Evolutionary conservation across 2,113 vertebrate genomes (phyloP), one percentile per base, ranked within the genome.

Genomic region (Vulpes ferrilata): DNA sequence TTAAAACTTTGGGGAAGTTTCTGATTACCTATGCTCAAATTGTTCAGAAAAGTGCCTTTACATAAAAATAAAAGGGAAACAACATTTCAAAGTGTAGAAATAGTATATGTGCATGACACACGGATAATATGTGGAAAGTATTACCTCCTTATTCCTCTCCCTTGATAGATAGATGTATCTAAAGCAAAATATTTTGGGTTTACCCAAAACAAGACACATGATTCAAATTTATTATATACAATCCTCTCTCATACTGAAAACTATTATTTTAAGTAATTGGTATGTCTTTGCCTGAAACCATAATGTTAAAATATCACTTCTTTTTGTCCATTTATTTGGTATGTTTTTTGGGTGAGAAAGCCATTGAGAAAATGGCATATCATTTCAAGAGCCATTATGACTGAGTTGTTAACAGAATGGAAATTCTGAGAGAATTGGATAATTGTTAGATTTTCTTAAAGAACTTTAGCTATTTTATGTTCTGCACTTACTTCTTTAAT

Each of bases 11-110:
- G 11, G 11, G 32, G 5, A 88, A 2, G 1, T 59, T 93, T 7
- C 4, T 57, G 22, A 15, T 69, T 69, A 71, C 60, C 27, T 81
- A 16, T 84, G 69, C 83, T 94, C 35, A 90, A 59, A 81, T 32
- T 85, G 4, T 27, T 57, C 55, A 87, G 25, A 67, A 93, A 89
- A 97, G 7, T 12, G 32, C 2, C 8, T 91, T 85, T 81, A 81
- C 35, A 59, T 85, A 96, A 91, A 91, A 93, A 88, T 19, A 78
- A 88, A 96, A 88, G 2, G 32, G 23, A 84, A 91, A 76, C 15
- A n/a, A 8, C 9, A 76, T 80, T 78, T 82, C 22, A 71, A 88
- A 79, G 80, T 73, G 5, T 71, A 32, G 32, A 73, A 84, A 84
- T 32, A 87, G 9, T 55, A 12, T 11, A 15, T 59, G 11, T 80